A percentile compares a stretch with the other conserved stretches of the same genome.
Evolutionary conservation across 2,113 vertebrate genomes (phyloP).

Genomic region (Cochlearius cochlearius): DNA sequence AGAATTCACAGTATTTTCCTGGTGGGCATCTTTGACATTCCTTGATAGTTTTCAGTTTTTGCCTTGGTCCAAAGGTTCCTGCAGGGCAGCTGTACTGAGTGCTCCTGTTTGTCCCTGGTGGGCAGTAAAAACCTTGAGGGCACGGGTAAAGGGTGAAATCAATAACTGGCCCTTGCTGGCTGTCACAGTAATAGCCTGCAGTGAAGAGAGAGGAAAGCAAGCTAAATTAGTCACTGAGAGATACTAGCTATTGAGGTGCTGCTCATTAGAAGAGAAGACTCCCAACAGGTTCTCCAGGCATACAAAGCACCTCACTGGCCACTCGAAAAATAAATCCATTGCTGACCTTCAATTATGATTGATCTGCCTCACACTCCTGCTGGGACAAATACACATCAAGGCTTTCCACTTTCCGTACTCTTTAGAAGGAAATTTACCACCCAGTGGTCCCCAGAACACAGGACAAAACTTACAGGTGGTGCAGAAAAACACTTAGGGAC

Average conservation of each 20-base stretch:
- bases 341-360: not conserved
- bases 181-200: constrained; percentile 88
- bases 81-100: constrained; percentile 82
- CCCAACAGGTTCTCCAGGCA: not conserved
- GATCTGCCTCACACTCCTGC: not conserved
- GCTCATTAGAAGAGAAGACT: not conserved
- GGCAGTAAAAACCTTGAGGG: constrained; percentile 87
- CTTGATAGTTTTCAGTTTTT: constrained; percentile 38
- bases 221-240: not conserved
- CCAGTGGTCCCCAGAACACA: not conserved
- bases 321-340: not conserved
- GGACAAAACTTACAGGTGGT: not conserved
- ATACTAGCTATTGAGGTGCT: not conserved
- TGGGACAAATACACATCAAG: not conserved
- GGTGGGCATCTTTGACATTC: constrained; percentile 80
- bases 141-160: constrained; percentile 79
- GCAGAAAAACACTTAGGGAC: not conserved
- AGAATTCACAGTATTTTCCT: constrained; percentile 83
- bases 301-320: not conserved
- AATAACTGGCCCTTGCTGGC: constrained; percentile 59
- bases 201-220: not conserved
- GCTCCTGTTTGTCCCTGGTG: constrained; percentile 75
- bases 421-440: not conserved
- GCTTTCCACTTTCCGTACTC: not conserved
- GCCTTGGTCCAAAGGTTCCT: constrained; percentile 80